phyloP scores from a whole-genome alignment of 2,888 invertebrate genomes.

The Cryptocephalus moraei region DNA sequence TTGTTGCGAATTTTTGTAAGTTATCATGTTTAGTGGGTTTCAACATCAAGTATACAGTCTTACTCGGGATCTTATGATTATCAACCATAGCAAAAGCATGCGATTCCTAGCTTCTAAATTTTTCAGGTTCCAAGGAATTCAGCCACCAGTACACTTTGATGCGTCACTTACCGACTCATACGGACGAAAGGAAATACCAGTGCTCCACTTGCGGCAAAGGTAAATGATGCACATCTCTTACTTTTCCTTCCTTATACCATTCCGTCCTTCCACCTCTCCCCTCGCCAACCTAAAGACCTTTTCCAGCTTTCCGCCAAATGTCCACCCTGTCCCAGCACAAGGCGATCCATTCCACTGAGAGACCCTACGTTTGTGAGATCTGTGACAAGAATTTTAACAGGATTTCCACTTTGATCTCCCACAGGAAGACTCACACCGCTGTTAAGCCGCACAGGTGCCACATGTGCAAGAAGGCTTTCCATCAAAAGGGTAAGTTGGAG shows the following conservation, averaged over 20 bases:
- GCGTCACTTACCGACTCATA: slow-evolving; percentile 67
- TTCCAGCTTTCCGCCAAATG: slow-evolving; percentile 54
- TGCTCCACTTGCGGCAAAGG: slow-evolving; percentile 62
- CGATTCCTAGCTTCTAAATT: not conserved
- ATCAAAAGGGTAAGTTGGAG: slow-evolving; percentile 56
- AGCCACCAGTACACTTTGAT: slow-evolving; percentile 67
- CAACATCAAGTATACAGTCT: no score
- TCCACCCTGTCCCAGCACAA: slow-evolving; percentile 67
- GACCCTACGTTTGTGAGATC: slow-evolving; percentile 63
- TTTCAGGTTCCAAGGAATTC: slow-evolving; percentile 59
- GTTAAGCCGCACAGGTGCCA: slow-evolving; percentile 65
- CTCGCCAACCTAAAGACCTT: slow-evolving; percentile 1
- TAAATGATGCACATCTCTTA: slow-evolving; percentile 13
- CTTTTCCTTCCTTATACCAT: no score
- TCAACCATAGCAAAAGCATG: no score
- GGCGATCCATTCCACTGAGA: slow-evolving; percentile 66
- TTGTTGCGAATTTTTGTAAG: no score
- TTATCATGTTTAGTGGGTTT: no score
- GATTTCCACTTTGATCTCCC: slow-evolving; percentile 70
- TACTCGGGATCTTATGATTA: no score
- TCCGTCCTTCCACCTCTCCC: not conserved
- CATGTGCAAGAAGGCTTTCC: slow-evolving; percentile 67
- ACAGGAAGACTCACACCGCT: slow-evolving; percentile 66
- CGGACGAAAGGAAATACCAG: slow-evolving; percentile 66
- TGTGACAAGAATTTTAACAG: slow-evolving; percentile 71